A percentile compares a stretch with the other conserved stretches of the same genome.
Evolutionary conservation across 1,140 invertebrate species (phyloP).

Genomic region (Panagrolaimus sp.): DNA sequence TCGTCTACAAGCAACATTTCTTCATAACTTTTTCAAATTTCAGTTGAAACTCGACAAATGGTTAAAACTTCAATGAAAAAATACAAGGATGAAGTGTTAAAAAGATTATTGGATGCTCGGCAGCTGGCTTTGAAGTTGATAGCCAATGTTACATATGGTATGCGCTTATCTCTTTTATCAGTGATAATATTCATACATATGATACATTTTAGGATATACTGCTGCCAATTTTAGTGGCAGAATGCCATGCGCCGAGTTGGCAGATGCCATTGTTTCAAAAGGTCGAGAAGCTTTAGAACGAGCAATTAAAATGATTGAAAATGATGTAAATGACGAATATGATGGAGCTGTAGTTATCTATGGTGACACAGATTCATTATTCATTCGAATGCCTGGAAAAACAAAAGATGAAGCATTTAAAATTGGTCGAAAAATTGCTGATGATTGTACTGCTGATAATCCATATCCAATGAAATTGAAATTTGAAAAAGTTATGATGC

Average conservation of each 20-base stretch:
- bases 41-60: conserved; percentile 85
- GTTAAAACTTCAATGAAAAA: conserved; percentile 59
- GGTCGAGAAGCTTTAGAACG: conserved; percentile 86
- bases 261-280: conserved; percentile 90
- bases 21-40: too few relatives aligned
- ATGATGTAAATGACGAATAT: conserved; percentile 58
- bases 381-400: conserved; percentile 12
- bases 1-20: too few relatives aligned
- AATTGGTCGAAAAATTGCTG: conserved; percentile 84
- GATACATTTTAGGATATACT: conserved; percentile 70
- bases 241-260: conserved; percentile 94
- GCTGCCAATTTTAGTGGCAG: conserved; percentile 93
- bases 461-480: conserved; percentile 91
- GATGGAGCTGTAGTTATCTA: conserved; percentile 79
- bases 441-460: conserved; percentile 80
- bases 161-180: too few relatives aligned
- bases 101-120: conserved; percentile 77
- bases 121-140: conserved; percentile 93
- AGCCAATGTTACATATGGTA: conserved; percentile 94
- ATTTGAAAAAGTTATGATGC: conserved; percentile 57
- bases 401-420: conserved; percentile 73
- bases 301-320: conserved; percentile 76
- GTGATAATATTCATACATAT: too few relatives aligned
- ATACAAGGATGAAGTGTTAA: conserved; percentile 33
- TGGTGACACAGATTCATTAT: conserved; percentile 79